Evolutionary conservation across 2,888 invertebrate genomes (phyloP).

Genomic region (Cecidostiba fungosa): DNA sequence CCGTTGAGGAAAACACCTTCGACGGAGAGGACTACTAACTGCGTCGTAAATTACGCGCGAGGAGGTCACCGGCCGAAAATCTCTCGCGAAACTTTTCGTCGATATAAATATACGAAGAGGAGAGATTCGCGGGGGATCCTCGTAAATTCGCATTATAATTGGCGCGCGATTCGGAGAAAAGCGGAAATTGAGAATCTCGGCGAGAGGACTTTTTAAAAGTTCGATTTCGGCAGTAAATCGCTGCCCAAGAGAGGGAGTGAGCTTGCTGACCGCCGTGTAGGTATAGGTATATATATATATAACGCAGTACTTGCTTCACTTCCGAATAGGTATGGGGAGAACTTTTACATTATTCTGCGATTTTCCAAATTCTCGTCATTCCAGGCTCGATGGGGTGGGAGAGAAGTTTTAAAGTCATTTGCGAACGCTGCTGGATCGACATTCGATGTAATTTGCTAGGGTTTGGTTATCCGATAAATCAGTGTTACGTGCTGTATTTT

Average conservation of each 20-base stretch:
- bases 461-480: neutral
- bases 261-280: neutral
- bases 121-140: constrained; percentile 53
- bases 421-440: neutral
- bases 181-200: constrained; percentile 68
- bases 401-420: constrained; percentile 2
- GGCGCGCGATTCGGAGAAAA: constrained; percentile 65
- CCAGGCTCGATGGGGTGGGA: neutral
- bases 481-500: neutral
- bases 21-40: neutral
- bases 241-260: neutral
- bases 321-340: neutral
- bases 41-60: constrained; percentile 44
- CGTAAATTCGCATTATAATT: constrained; percentile 76
- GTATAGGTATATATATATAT: neutral
- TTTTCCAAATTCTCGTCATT: constrained; percentile 18
- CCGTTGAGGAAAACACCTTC: constrained; percentile 27
- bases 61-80: neutral
- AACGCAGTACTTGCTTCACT: neutral
- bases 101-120: constrained; percentile 60
- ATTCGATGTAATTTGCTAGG: neutral
- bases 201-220: constrained; percentile 66
- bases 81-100: constrained; percentile 67
- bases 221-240: constrained; percentile 46
- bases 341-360: constrained; percentile 24